Base-by-base conservation (phyloP, 2,113 vertebrate genomes). In the Nyctibius bracteatus region DNA sequence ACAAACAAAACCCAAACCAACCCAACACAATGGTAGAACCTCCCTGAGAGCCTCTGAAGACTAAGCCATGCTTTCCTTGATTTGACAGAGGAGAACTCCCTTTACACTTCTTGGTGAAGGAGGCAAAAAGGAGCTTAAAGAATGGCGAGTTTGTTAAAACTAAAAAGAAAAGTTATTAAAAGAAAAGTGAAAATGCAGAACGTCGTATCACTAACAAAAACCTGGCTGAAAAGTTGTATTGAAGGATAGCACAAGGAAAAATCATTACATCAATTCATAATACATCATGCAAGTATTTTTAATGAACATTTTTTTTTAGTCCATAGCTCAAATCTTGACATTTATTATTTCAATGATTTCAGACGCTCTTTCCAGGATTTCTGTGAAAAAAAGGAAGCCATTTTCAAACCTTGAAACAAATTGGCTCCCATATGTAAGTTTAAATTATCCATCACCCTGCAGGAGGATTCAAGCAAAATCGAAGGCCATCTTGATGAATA, bases 401-500 rank as follows among this genome's bases (percentile, higher is more conserved):
- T 96, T 89, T 94, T 94, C 72, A 90, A 93, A 93, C 66, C 79
- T 81, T 96, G 92, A 97, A 97, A 95, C 65, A 93, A 95, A 89
- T 87, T 85, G 83, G 96, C 94, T 96, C 73, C 91, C 91, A 91
- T 96, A 94, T 92, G 85, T 92, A 94, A 96, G 81, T 92, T 96
- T 97, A 97, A 98, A 97, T 97, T 94, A 96, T 96, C 97, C 96
- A 94, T 93, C 97, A 85, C 96, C 86, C 88, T 83, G 93, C 95
- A 86, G 43, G 93, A 94, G 58, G 92, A 97, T 93, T 97, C 96
- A 96, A 96, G 92, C 79, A 96, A 97, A 97, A 97, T 92, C 9
- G 75, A 98, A 97, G 96, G 95, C 97, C 93, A 77, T 88, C 94
- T 92, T 95, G 91, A 77, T 85, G 98, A 96, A 97, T 97, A 98